Conservation (phyloP, 2,888 invertebrate species). For the Hanleya hanleyi region DNA sequence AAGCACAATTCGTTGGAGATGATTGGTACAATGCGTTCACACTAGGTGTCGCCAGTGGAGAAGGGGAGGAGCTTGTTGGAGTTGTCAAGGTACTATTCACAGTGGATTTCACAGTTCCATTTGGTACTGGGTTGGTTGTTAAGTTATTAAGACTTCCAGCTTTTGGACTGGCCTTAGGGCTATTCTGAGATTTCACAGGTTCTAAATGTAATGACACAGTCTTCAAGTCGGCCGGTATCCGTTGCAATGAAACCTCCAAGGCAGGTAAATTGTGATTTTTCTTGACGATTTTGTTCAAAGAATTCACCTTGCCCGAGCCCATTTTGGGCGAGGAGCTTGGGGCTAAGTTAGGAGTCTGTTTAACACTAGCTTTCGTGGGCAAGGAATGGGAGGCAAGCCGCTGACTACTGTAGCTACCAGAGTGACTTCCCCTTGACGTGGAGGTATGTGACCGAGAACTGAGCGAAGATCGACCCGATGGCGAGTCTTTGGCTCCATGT, state of each 20-base stretch:
- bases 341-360: background rate
- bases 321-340: background rate
- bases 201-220: slow-evolving; percentile 3
- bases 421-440: background rate
- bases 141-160: background rate
- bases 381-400: background rate
- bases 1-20: too few relatives aligned
- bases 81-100: slow-evolving; percentile 47
- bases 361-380: background rate
- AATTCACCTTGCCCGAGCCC: too few relatives aligned
- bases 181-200: background rate
- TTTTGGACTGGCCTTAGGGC: too few relatives aligned
- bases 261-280: background rate
- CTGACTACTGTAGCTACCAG: background rate
- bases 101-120: slow-evolving; percentile 35
- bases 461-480: background rate
- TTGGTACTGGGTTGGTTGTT: slow-evolving; percentile 29
- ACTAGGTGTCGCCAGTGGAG: background rate
- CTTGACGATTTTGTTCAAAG: background rate
- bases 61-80: background rate
- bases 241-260: background rate
- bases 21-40: too few relatives aligned
- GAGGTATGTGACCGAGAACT: background rate
- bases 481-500: background rate
- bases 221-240: background rate